Evolutionary conservation across 2,888 invertebrate genomes (phyloP), one percentile per base, ranked within the genome.

Genomic region (Watsonalla cultraria): DNA sequence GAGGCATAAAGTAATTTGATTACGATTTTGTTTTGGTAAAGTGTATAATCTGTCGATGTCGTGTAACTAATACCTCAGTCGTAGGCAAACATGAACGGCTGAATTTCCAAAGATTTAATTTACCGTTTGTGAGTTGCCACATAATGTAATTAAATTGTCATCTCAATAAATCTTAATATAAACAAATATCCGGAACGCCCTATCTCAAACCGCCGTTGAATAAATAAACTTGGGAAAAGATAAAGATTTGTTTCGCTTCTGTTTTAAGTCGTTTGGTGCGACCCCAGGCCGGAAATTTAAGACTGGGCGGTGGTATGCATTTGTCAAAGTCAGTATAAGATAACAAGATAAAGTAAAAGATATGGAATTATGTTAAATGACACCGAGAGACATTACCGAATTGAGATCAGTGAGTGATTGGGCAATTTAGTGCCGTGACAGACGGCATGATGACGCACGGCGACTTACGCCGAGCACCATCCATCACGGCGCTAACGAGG

Each of bases 401-500:
- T 57, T 61, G 62, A 62, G 59, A 64, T 59, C 54, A 69, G 62
- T 61, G 70, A 74, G 61, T 59, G 71, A 69, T 76, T 62, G 65
- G 56, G 57, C 70, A 73, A 76, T 76, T 74, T 72, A 61, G 58
- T 57, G 58, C 48, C 52, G 57, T 66, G 66, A 68, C 68, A 72
- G 66, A 61, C 61, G 58, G 58, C 58, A 55, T 61, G 62, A 68
- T 68, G 71, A 66, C 72, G 67, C 54, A 52, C 56, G 11, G 54
- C 56, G 51, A 55, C 56, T 56, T 52, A 46, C 52, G 51, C 53
- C 45, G 52, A 53, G 47, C 55, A 59, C 65, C 68, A 83, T 84
- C 77, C 71, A 78, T 84, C 82, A 83, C 63, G 55, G 56, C 49
- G 53, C 68, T 84, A 85, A 85, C 80, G 79, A 86, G 80, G 74